Conservation (phyloP, 2,113 vertebrate genomes). For the Onychostruthus taczanowskii region DNA sequence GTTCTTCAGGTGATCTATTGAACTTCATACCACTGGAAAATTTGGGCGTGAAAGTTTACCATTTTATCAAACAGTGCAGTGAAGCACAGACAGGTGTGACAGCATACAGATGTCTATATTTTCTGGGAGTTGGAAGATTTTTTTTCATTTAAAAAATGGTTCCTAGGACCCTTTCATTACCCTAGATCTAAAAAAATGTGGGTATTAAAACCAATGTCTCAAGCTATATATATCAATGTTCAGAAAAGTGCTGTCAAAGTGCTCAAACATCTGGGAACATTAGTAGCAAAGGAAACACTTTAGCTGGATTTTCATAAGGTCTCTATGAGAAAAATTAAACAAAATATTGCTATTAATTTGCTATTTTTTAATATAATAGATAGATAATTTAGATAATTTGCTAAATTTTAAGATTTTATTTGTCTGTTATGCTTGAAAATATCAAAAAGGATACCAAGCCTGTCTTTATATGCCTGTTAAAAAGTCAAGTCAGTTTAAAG, state of each 20-base stretch:
- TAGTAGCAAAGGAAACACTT: neutral
- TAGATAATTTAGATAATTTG: neutral
- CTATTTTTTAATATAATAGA: neutral
- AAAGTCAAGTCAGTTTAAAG: neutral
- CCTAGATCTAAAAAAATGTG: neutral
- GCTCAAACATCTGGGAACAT: neutral
- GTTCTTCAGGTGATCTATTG: neutral
- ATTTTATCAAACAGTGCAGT: neutral
- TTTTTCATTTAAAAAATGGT: neutral
- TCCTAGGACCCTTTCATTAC: neutral
- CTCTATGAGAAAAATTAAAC: neutral
- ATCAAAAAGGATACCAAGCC: neutral
- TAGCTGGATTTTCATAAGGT: neutral
- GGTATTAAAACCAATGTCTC: neutral
- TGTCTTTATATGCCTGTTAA: neutral
- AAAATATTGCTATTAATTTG: neutral
- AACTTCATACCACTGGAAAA: neutral
- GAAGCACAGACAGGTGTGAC: neutral
- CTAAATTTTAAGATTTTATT: neutral
- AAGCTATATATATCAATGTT: neutral
- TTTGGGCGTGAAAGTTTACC: neutral
- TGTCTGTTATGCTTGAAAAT: neutral
- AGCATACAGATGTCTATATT: neutral
- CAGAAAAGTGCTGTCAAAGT: neutral
- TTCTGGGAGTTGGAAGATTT: neutral